phyloP scores from a whole-genome alignment of 2,888 invertebrate species.

The Andrena trimmerana region DNA sequence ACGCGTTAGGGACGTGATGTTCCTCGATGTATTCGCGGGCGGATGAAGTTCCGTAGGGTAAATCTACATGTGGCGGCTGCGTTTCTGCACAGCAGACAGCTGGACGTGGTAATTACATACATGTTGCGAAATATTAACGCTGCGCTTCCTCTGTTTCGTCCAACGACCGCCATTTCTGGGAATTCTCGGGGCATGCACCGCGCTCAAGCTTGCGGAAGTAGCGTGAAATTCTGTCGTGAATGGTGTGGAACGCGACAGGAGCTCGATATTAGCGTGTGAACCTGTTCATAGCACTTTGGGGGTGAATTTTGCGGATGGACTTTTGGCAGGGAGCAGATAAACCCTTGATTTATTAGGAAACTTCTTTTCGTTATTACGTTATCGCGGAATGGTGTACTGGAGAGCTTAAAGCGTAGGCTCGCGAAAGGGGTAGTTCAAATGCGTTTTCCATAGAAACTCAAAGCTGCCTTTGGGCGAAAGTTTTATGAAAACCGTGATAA shows the following conservation, averaged over 20 bases:
- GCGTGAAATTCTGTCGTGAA: not conserved
- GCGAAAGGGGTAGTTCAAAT: not conserved
- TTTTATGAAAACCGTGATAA: not conserved
- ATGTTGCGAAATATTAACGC: slow-evolving; percentile 28
- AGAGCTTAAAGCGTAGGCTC: not conserved
- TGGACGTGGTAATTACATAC: slow-evolving; percentile 19
- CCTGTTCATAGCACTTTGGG: no score
- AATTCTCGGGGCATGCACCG: slow-evolving; percentile 13
- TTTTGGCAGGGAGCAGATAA: no score
- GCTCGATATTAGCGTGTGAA: not conserved
- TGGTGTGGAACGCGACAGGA: not conserved
- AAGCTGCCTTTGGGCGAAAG: not conserved
- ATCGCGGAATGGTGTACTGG: not conserved
- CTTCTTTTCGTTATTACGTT: not conserved
- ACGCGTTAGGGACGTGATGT: not conserved
- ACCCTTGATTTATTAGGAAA: no score
- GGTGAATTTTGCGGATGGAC: no score
- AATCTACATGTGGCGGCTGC: not conserved
- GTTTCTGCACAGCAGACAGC: not conserved
- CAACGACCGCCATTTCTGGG: slow-evolving; percentile 4
- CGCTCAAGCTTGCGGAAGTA: slow-evolving; percentile 9
- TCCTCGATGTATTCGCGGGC: not conserved
- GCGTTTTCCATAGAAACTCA: not conserved
- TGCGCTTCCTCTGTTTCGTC: not conserved
- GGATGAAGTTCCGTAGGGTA: not conserved